Evolutionary conservation across 2,888 invertebrate species (phyloP).

Genomic region (Anorthoa munda): DNA sequence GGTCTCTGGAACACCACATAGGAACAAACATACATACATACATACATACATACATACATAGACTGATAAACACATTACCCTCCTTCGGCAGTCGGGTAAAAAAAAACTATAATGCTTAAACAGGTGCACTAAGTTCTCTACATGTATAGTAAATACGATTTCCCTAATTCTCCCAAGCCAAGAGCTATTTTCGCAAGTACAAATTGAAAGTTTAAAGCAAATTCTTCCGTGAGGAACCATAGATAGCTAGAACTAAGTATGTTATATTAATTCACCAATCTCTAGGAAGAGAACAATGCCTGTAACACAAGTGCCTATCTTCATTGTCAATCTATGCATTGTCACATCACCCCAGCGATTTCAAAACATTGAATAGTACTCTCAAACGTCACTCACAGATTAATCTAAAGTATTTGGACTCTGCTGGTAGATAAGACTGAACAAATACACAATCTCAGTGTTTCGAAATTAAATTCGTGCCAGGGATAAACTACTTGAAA

Average conservation of each 20-base stretch:
- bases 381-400: conserved; percentile 42
- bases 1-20: no score
- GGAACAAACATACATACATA: no score
- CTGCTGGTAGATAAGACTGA: conserved; percentile 30
- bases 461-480: conserved; percentile 22
- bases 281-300: conserved; percentile 17
- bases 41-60: no score
- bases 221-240: neutral
- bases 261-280: neutral
- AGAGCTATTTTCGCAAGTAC: neutral
- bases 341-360: conserved; percentile 24
- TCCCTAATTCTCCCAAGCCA: neutral
- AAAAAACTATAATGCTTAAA: no score
- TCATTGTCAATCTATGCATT: neutral
- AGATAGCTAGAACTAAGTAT: no score
- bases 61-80: no score
- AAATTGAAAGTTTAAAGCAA: neutral
- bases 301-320: conserved; percentile 2
- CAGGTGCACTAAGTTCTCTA: no score
- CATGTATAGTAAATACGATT: no score
- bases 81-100: no score
- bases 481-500: conserved; percentile 22
- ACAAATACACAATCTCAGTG: conserved; percentile 27
- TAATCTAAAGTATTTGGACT: conserved; percentile 37
- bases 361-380: conserved; percentile 43